Conservation (phyloP, 2,113 vertebrate species). For the Taxidea taxus region DNA sequence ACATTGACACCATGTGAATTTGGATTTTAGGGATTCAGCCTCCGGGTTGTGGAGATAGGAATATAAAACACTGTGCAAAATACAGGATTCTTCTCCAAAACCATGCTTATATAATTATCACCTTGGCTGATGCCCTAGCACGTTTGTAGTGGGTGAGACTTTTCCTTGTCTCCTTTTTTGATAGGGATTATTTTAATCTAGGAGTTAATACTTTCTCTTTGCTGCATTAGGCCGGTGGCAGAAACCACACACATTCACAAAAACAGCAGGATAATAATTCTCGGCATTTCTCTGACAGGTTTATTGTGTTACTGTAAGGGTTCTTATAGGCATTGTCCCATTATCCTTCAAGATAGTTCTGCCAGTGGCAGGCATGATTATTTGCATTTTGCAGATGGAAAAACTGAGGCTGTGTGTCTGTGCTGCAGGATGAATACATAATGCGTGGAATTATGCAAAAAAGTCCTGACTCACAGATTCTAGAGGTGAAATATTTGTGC, state of each 20-base stretch:
- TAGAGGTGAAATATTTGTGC: background rate
- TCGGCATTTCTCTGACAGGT: slow-evolving; percentile 55
- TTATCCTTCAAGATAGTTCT: background rate
- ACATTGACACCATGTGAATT: background rate
- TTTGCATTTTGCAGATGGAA: slow-evolving; percentile 69
- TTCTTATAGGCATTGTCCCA: slow-evolving; percentile 28
- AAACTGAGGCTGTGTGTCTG: slow-evolving; percentile 59
- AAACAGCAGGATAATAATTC: slow-evolving; percentile 44
- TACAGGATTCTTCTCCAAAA: background rate
- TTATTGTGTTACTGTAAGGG: slow-evolving; percentile 35
- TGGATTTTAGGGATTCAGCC: slow-evolving; percentile 34
- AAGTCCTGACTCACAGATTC: background rate
- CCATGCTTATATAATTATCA: background rate
- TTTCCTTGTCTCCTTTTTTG: background rate
- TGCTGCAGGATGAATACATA: background rate
- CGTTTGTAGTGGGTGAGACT: slow-evolving; percentile 25
- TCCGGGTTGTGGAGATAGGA: background rate
- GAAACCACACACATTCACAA: slow-evolving; percentile 14
- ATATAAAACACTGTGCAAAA: slow-evolving; percentile 22
- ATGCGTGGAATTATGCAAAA: background rate
- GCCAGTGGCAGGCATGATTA: background rate
- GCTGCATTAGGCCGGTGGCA: slow-evolving; percentile 46
- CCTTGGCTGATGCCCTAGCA: background rate
- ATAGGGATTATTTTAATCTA: slow-evolving; percentile 55
- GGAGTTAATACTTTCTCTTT: slow-evolving; percentile 38